These are phyloP conservation scores for Cordilura impudica DNA, from an alignment of 2,888 invertebrate genomes.

Conservation along the genomic window DNA sequence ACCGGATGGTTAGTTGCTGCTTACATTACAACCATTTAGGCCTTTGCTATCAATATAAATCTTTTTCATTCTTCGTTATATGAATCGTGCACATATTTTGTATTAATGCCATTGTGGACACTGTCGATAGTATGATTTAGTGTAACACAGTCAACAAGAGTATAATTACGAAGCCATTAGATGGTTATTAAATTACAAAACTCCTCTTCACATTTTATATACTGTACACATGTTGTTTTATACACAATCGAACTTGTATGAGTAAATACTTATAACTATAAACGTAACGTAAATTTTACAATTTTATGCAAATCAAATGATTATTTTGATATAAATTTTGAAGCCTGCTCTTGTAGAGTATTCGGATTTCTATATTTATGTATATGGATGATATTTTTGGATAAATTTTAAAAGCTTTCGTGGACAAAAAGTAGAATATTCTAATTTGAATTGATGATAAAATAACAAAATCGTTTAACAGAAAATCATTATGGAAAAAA, in stretches of 20 bases:
- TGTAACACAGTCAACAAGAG: conserved; percentile 66
- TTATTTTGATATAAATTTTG: conserved; percentile 39
- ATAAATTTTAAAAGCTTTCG: too few relatives aligned
- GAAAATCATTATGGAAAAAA: too few relatives aligned
- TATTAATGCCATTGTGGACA: conserved; percentile 50
- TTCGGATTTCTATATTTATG: too few relatives aligned
- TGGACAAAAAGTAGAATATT: too few relatives aligned
- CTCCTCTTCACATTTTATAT: conserved; percentile 26
- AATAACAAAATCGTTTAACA: too few relatives aligned
- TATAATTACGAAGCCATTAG: conserved; percentile 75
- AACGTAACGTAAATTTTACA: background rate
- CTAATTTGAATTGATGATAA: too few relatives aligned
- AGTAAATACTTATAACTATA: too few relatives aligned
- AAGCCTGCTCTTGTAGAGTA: too few relatives aligned
- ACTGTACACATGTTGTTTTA: background rate
- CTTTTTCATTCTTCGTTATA: conserved; percentile 13
- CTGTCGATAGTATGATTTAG: conserved; percentile 66
- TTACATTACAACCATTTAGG: conserved; percentile 40
- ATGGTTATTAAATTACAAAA: conserved; percentile 63
- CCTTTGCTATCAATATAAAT: background rate
- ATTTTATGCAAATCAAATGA: conserved; percentile 50
- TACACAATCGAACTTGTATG: too few relatives aligned
- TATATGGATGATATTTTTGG: too few relatives aligned
- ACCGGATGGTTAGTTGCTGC: conserved; percentile 28
- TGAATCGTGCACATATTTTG: conserved; percentile 14